These are phyloP conservation scores for Euphydryas editha DNA, from an alignment of 2,888 invertebrate genomes.

Conservation along the genomic window DNA sequence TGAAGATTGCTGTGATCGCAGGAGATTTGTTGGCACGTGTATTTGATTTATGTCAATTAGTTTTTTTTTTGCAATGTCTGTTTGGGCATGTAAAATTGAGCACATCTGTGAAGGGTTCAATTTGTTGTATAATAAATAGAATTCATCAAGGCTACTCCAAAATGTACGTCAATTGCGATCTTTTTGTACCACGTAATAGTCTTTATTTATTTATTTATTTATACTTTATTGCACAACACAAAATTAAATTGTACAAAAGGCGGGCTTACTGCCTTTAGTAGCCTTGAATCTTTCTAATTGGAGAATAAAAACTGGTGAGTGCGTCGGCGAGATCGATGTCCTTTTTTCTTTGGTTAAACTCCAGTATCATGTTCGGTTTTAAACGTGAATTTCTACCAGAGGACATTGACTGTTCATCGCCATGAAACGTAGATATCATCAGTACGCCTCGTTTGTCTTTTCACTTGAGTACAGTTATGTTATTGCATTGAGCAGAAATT, in stretches of 20 bases:
- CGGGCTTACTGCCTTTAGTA: too few relatives aligned
- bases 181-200: slow-evolving; percentile 44
- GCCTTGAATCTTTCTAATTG: slow-evolving; percentile 39
- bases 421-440: slow-evolving; percentile 34
- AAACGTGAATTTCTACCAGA: slow-evolving; percentile 12
- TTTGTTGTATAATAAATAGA: slow-evolving; percentile 30
- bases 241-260: too few relatives aligned
- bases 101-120: slow-evolving; percentile 24
- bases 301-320: slow-evolving; percentile 35
- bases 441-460: slow-evolving; percentile 32
- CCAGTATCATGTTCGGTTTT: slow-evolving; percentile 26
- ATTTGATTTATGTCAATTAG: too few relatives aligned
- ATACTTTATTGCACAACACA: too few relatives aligned
- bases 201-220: too few relatives aligned
- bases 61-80: slow-evolving; percentile 24
- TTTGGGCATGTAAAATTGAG: slow-evolving; percentile 31
- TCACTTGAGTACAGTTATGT: slow-evolving; percentile 29
- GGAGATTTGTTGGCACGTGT: too few relatives aligned
- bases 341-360: slow-evolving; percentile 34
- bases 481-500: slow-evolving; percentile 23
- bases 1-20: too few relatives aligned
- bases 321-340: slow-evolving; percentile 42
- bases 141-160: slow-evolving; percentile 30
- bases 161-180: slow-evolving; percentile 39
- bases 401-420: slow-evolving; percentile 19